A percentile compares a stretch with the other conserved stretches of the same genome.
phyloP scores from a whole-genome alignment of 2,113 vertebrate genomes.

The Megaceryle maxima region DNA sequence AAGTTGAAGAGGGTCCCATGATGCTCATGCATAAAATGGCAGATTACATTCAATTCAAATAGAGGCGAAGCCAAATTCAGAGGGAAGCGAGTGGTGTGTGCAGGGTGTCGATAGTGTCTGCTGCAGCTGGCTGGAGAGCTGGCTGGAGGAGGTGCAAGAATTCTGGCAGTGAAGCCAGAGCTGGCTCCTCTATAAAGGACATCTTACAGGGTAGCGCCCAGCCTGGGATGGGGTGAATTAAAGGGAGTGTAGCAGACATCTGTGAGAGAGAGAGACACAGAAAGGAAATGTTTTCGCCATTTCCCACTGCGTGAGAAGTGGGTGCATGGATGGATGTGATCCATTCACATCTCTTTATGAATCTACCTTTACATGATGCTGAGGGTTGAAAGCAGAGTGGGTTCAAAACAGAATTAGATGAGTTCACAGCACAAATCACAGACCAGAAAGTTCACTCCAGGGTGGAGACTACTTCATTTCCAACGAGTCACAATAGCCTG shows the following conservation, averaged over 20 bases:
- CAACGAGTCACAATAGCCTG: neutral
- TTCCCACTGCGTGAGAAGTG: neutral
- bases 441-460: neutral
- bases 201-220: neutral
- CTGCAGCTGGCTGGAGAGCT: neutral
- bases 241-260: neutral
- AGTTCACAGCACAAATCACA: neutral
- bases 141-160: neutral
- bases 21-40: neutral
- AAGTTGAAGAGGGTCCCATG: constrained; percentile 31
- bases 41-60: neutral
- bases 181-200: neutral
- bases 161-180: neutral
- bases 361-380: neutral
- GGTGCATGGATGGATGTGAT: neutral
- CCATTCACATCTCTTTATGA: neutral
- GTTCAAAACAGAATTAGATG: neutral
- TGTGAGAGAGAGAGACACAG: neutral
- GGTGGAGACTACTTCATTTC: neutral
- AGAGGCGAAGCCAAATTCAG: neutral
- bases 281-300: neutral
- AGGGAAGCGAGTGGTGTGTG: neutral
- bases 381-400: neutral
- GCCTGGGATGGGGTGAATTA: neutral
- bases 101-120: neutral